Evolutionary conservation across 2,888 invertebrate genomes (phyloP), one percentile per base, ranked within the genome.

Genomic region (Ypsolopha scabrella): DNA sequence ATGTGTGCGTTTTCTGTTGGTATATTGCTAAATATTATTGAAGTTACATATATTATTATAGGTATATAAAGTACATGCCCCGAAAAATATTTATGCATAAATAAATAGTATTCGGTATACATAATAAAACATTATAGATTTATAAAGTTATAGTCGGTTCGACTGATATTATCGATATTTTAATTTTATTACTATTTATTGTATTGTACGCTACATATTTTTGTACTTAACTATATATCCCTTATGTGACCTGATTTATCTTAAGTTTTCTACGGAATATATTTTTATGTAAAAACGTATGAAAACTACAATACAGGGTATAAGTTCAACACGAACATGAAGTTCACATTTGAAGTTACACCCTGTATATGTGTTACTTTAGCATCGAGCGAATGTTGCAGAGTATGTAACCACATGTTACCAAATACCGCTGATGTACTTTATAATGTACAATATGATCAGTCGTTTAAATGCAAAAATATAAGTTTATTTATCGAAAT

Each of bases 191-290:
- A 24, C 2, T 64, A 64, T 67, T 63, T 72, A 67, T 67, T 41
- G n/a, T 46, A 45, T 47, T 47, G 41, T 47, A 41, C 48, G 24
- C 50, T 57, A 55, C 54, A 53, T 51, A 56, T 56, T 51, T 60
- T 64, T 67, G 69, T 72, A 52, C 53, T 54, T 58, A 57, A 55
- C 54, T 52, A 50, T 58, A 70, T 72, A 76, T 80, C 77, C 78
- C 80, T 83, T 79, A 72, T 85, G 85, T 85, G 85, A 86, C 85
- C 85, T 85, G 85, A 85, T 83, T 83, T 83, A 80, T 75, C 79
- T 79, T 85, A 85, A 85, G 72, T 74, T 80, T 78, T 75, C 70
- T 72, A 70, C 67, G 65, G 67, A 66, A 63, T 41, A 62, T 69
- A 66, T 65, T 68, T 66, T 36, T 36, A 11, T 45, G 14, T 34